Conservation (phyloP, 2,113 vertebrate genomes). For the Corydoras sp. region DNA sequence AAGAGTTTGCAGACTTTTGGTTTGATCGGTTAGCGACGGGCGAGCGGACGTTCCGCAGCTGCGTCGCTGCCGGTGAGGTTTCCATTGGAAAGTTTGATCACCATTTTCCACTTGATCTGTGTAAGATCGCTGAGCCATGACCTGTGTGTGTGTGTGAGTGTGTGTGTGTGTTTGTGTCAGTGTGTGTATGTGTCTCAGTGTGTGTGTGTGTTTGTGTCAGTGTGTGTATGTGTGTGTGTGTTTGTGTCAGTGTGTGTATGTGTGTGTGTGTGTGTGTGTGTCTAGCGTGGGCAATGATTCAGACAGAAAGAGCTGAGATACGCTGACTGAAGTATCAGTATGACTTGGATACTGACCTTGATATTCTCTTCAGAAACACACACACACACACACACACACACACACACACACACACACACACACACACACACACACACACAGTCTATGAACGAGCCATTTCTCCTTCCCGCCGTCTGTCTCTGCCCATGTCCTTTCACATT, state of each 20-base stretch:
- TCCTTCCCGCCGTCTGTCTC: conserved; percentile 18
- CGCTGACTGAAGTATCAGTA: conserved; percentile 33
- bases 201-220: not conserved
- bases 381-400: conserved; percentile 6
- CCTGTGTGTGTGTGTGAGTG: not conserved
- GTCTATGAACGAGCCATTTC: conserved; percentile 2
- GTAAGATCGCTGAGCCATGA: not conserved
- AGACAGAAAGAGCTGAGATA: conserved; percentile 35
- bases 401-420: conserved; percentile 1
- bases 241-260: not conserved
- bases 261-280: not conserved
- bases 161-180: not conserved
- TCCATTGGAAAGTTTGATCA: conserved; percentile 13
- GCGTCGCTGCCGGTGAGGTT: not conserved
- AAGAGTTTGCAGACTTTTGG: too few relatives aligned
- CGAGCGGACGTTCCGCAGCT: not conserved
- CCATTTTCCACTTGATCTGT: conserved; percentile 1
- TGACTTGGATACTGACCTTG: conserved; percentile 40
- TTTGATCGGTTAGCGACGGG: too few relatives aligned
- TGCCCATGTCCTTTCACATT: conserved; percentile 20
- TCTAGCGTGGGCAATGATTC: conserved; percentile 30
- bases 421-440: not conserved
- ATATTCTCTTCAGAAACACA: conserved; percentile 33
- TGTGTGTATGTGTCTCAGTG: not conserved
- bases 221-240: not conserved